Evolutionary conservation across 1,140 invertebrate genomes (phyloP).

Genomic region (Lepidurus arcticus): DNA sequence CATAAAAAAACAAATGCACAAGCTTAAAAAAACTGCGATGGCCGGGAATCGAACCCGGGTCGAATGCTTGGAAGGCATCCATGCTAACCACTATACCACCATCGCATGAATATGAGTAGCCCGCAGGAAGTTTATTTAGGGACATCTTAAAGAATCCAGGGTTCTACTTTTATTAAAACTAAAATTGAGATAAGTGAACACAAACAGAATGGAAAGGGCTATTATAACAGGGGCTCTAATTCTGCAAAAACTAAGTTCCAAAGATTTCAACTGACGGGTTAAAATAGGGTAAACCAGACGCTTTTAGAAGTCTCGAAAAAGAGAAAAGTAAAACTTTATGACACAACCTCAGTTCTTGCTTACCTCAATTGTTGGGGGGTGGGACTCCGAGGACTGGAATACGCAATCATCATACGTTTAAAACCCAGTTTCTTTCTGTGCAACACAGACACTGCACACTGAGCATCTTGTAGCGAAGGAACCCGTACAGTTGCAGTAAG

Average conservation of each 20-base stretch:
- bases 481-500: conserved; percentile 62
- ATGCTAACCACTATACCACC: conserved; percentile 85
- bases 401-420: conserved; percentile 72
- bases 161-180: too few relatives aligned
- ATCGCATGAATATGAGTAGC: conserved; percentile 46
- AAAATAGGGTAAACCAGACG: conserved; percentile 31
- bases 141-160: too few relatives aligned
- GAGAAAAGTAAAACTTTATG: conserved; percentile 24
- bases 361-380: conserved; percentile 60
- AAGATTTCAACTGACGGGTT: conserved; percentile 11
- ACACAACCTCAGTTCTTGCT: conserved; percentile 18
- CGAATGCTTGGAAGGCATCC: conserved; percentile 92
- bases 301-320: background rate
- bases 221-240: too few relatives aligned
- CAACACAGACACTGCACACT: conserved; percentile 74
- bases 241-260: conserved; percentile 13
- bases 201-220: too few relatives aligned
- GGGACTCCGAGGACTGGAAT: conserved; percentile 44
- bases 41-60: conserved; percentile 92
- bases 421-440: conserved; percentile 75
- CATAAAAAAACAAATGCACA: conserved; percentile 40
- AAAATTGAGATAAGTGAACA: too few relatives aligned
- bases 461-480: conserved; percentile 60
- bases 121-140: background rate
- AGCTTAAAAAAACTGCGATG: conserved; percentile 55